Percentiles rank a stretch among this genome's conserved stretches.
Conservation (phyloP, 2,113 vertebrate genomes). For the Oxygymnocypris stewartii region DNA sequence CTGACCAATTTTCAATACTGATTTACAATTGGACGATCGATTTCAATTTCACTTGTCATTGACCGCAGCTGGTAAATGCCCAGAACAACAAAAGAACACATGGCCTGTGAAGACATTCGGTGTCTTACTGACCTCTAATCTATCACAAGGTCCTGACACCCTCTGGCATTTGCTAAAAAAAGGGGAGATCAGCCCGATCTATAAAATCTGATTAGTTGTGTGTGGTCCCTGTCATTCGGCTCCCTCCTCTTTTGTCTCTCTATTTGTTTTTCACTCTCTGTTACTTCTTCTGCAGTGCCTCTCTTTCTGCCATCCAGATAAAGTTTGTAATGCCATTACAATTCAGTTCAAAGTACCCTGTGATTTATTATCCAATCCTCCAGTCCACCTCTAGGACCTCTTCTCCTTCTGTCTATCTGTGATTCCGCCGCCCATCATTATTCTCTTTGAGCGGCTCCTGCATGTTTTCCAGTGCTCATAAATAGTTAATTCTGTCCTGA, state of each 20-base stretch:
- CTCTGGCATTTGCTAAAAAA: slow-evolving; percentile 70
- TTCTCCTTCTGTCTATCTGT: neutral
- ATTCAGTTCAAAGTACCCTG: slow-evolving; percentile 50
- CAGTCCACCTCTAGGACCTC: slow-evolving; percentile 36
- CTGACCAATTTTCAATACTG: slow-evolving; percentile 51
- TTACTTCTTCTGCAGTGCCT: slow-evolving; percentile 32
- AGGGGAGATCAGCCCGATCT: slow-evolving; percentile 68
- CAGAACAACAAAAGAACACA: slow-evolving; percentile 65
- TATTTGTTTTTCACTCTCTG: slow-evolving; percentile 10
- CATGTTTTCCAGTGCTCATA: slow-evolving; percentile 66
- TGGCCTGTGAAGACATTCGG: slow-evolving; percentile 62
- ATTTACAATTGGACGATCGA: slow-evolving; percentile 71
- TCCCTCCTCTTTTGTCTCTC: slow-evolving; percentile 20
- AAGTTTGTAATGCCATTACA: slow-evolving; percentile 62
- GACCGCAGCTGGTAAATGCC: slow-evolving; percentile 60
- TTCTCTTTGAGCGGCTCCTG: neutral
- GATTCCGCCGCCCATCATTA: neutral
- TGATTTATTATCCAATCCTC: slow-evolving; percentile 52
- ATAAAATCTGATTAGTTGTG: slow-evolving; percentile 74
- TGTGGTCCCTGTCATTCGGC: slow-evolving; percentile 46
- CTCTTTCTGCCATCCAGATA: slow-evolving; percentile 46
- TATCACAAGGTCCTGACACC: slow-evolving; percentile 53
- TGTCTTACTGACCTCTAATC: slow-evolving; percentile 64
- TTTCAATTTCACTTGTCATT: slow-evolving; percentile 74
- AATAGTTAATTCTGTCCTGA: slow-evolving; percentile 69